These are phyloP conservation scores for Apoda limacodes DNA, from an alignment of 2,888 invertebrate species.

Conservation along the genomic window DNA sequence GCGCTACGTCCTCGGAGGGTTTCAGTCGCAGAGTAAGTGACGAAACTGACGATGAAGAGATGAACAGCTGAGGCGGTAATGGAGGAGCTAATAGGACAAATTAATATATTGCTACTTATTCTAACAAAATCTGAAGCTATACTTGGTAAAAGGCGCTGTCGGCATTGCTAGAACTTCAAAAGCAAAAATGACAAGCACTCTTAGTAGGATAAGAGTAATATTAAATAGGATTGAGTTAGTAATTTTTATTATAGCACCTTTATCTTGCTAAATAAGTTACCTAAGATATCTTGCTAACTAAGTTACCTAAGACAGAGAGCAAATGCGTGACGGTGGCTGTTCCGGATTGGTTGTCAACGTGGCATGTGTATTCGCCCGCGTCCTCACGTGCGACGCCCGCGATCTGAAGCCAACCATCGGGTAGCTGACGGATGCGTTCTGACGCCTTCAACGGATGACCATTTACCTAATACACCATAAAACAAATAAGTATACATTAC, in stretches of 20 bases:
- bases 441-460: slow-evolving; percentile 82
- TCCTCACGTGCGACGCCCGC: slow-evolving; percentile 90
- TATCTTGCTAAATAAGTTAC: no score
- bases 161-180: no score
- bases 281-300: no score
- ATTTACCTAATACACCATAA: slow-evolving; percentile 65
- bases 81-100: no score
- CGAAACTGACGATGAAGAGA: slow-evolving; percentile 63
- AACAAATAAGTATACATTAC: not conserved
- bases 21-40: slow-evolving; percentile 60
- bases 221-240: not conserved
- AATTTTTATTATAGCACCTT: not conserved
- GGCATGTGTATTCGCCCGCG: slow-evolving; percentile 94
- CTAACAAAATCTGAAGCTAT: no score
- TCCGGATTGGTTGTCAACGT: slow-evolving; percentile 92
- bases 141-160: no score
- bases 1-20: slow-evolving; percentile 77
- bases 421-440: slow-evolving; percentile 85
- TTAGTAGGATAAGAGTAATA: no score
- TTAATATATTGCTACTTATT: no score
- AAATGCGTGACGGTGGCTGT: slow-evolving; percentile 93
- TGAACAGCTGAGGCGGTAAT: slow-evolving; percentile 60
- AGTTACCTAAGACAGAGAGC: slow-evolving; percentile 83
- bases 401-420: slow-evolving; percentile 92
- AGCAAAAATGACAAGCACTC: no score